Conservation (phyloP, 2,797 vertebrate species). For the Glyptemys insculpta region DNA sequence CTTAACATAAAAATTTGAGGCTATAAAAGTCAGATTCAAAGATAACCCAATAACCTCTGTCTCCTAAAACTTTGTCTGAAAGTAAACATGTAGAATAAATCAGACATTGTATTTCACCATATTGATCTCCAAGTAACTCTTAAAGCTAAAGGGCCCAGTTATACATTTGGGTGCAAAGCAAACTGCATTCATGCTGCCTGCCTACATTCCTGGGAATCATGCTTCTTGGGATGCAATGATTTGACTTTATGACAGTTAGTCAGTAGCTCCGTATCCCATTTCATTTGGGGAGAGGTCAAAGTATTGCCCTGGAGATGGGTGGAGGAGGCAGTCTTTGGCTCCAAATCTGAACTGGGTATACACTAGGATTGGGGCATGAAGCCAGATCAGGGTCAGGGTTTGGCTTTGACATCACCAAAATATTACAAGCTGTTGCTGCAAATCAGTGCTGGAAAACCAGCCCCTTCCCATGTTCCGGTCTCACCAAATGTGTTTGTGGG, state of each 20-base stretch:
- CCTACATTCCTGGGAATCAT: background rate
- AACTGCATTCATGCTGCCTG: background rate
- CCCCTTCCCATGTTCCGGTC: background rate
- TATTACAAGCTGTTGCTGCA: too few relatives aligned
- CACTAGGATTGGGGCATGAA: background rate
- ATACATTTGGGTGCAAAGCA: background rate
- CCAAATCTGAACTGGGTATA: background rate
- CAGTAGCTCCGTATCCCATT: background rate
- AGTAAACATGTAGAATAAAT: background rate
- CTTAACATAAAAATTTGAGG: background rate
- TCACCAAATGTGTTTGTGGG: background rate
- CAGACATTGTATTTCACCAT: background rate
- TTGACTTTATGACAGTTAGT: background rate
- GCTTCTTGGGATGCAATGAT: background rate
- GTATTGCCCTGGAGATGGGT: background rate
- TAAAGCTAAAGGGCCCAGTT: background rate
- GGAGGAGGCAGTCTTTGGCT: rapidly evolving
- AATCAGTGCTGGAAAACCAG: background rate
- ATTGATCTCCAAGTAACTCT: background rate
- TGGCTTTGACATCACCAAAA: background rate
- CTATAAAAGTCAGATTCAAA: background rate
- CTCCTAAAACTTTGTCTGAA: background rate
- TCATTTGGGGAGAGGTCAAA: background rate
- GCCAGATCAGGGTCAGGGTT: rapidly evolving
- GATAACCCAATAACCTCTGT: background rate